Base-by-base conservation (phyloP, 2,113 vertebrate species). In the Ovis canadensis region DNA sequence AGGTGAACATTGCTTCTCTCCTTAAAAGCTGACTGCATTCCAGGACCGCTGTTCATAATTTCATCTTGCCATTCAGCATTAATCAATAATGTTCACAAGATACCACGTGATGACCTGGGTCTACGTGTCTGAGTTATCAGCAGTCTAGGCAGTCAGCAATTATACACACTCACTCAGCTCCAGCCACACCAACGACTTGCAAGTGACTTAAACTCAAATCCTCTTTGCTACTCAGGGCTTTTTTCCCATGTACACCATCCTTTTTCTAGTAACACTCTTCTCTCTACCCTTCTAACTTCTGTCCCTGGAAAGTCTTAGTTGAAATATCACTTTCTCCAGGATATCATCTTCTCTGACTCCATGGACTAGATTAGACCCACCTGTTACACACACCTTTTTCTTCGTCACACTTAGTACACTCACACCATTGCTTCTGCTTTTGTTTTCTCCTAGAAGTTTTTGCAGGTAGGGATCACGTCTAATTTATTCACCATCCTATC, bases 21-120 rank as follows among this genome's bases (percentile, higher is more conserved):
- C 29, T 64, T 12, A n/a, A 86, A 80, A n/a, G 21, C 54, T 71
- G 90, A 64, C 40, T 87, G 16, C 3, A 19, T 84, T 43, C 52
- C 25, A 62, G n/a, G 36, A 59, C 55, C 31, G 27, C 54, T 67
- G 90, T n/a, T 52, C 78, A n/a, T 88, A 55, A 67, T 84, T 97
- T 95, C 55, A 36, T 36, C 59, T 91, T 95, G 54, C 21, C n/a
- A 43, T 59, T 88, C 36, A 67, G 36, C 15, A 1, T 90, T 90
- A 52, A 74, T 92, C 62, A 90, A 4, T 40, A 23, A 43, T 91
- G 55, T 71, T 55, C 67, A 50, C 15, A n/a, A 19, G 43, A 85
- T 15, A 31, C 78, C 29, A 21, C 3, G 2, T 3, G 7, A 80
- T 48, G 50, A 45, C 12, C 5, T 43, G 59, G 31, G 64, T 92